Conservation (phyloP, 2,113 vertebrate genomes). For the Poicephalus gulielmi region DNA sequence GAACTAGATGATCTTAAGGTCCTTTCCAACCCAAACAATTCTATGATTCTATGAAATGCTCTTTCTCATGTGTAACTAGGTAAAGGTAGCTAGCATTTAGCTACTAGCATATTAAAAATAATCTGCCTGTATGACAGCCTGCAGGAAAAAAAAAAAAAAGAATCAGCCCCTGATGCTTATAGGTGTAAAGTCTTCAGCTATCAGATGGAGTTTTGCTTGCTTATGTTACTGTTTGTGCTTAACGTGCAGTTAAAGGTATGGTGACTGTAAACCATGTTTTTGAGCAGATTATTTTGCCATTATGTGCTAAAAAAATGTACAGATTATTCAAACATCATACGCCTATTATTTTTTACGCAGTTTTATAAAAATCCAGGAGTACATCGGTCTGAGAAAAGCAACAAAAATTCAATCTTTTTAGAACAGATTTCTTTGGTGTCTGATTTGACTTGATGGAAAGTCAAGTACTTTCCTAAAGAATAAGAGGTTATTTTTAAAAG, state of each 20-base stretch:
- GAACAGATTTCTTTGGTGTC: not conserved
- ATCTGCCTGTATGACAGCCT: not conserved
- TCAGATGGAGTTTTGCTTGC: not conserved
- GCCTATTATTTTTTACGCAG: not conserved
- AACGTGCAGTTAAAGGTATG: not conserved
- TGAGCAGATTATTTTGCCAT: not conserved
- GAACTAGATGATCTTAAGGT: too few species aligned
- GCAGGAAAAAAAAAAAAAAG: not conserved
- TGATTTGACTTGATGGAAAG: not conserved
- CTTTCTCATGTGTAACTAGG: not conserved
- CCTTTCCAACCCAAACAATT: too few species aligned
- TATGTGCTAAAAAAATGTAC: not conserved
- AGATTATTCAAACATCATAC: not conserved
- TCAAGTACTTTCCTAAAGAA: not conserved
- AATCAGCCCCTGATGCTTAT: not conserved
- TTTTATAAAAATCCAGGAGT: not conserved
- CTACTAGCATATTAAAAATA: not conserved
- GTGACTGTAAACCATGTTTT: not conserved
- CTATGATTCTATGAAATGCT: too few species aligned
- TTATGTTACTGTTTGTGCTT: not conserved
- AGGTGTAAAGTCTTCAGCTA: not conserved
- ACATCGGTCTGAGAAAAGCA: not conserved
- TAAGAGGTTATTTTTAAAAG: not conserved
- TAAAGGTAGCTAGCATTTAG: not conserved
- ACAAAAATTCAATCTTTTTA: not conserved